Conservation (phyloP, 2,113 vertebrate species). For the Lepisosteus oculatus region DNA sequence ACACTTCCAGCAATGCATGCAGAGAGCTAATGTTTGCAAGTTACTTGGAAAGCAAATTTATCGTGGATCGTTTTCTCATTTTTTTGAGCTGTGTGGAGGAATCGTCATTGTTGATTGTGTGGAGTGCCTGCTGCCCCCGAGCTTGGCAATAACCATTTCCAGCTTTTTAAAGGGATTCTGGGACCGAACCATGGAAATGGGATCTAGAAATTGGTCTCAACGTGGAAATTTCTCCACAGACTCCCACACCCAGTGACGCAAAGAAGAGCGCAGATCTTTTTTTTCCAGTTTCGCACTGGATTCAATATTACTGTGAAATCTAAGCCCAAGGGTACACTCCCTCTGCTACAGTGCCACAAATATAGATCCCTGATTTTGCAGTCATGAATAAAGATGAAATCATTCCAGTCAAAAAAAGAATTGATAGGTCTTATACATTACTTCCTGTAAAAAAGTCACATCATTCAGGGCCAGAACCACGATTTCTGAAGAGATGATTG, state of each 20-base stretch:
- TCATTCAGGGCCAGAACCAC: too few relatives aligned
- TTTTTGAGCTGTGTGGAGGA: background rate
- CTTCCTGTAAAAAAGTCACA: too few relatives aligned
- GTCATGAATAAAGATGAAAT: background rate
- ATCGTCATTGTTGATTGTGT: background rate
- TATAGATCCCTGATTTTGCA: too few relatives aligned
- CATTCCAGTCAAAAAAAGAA: too few relatives aligned
- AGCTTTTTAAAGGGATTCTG: constrained; percentile 6
- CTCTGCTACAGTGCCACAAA: too few relatives aligned
- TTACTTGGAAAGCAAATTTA: background rate
- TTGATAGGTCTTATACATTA: too few relatives aligned
- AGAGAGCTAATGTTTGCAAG: background rate
- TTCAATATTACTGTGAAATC: background rate
- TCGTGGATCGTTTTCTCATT: background rate
- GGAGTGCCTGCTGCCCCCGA: background rate
- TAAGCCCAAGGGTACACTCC: background rate
- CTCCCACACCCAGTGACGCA: background rate
- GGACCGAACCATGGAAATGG: constrained; percentile 14
- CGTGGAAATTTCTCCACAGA: background rate
- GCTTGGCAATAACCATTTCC: background rate
- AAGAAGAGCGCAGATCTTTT: background rate
- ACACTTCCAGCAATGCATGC: background rate
- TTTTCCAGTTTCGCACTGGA: background rate
- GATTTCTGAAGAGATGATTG: too few relatives aligned
- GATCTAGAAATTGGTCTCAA: constrained; percentile 10